Evolutionary conservation across 2,888 invertebrate species (phyloP).

Genomic region (Eudemis profundana): DNA sequence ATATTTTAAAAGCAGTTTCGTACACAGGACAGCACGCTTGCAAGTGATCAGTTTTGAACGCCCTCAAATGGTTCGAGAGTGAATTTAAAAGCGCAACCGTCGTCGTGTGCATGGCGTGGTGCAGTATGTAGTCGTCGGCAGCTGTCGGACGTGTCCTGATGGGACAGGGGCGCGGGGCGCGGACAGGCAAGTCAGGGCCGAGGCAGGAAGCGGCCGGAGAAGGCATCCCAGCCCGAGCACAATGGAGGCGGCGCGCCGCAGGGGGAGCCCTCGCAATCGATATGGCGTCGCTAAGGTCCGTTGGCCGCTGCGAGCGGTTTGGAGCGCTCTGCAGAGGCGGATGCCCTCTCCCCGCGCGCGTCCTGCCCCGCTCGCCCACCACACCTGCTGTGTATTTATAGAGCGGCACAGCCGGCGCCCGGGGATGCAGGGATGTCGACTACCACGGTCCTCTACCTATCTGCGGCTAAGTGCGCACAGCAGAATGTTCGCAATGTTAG

Average conservation of each 20-base stretch:
- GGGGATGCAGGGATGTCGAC: slow-evolving; percentile 81
- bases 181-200: slow-evolving; percentile 69
- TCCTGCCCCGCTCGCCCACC: slow-evolving; percentile 68
- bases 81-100: slow-evolving; percentile 31
- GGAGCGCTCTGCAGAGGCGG: slow-evolving; percentile 81
- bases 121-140: slow-evolving; percentile 65
- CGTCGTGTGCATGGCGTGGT: slow-evolving; percentile 50
- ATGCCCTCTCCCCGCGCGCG: slow-evolving; percentile 74
- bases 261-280: slow-evolving; percentile 86
- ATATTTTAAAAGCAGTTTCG: too few relatives aligned
- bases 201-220: slow-evolving; percentile 81
- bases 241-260: slow-evolving; percentile 83
- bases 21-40: slow-evolving; percentile 7
- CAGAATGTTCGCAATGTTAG: slow-evolving; percentile 51
- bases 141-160: slow-evolving; percentile 75
- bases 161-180: slow-evolving; percentile 53
- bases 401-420: slow-evolving; percentile 74
- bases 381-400: slow-evolving; percentile 85
- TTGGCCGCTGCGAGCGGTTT: slow-evolving; percentile 82
- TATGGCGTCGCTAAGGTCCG: slow-evolving; percentile 86
- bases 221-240: slow-evolving; percentile 82
- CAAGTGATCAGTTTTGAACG: slow-evolving; percentile 12
- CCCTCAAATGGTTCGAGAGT: slow-evolving; percentile 10
- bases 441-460: slow-evolving; percentile 70
- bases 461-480: slow-evolving; percentile 39